A percentile compares a stretch with the other conserved stretches of the same genome.
These are phyloP conservation scores for Columba janthina DNA, from an alignment of 2,113 vertebrate species.

Conservation along the genomic window DNA sequence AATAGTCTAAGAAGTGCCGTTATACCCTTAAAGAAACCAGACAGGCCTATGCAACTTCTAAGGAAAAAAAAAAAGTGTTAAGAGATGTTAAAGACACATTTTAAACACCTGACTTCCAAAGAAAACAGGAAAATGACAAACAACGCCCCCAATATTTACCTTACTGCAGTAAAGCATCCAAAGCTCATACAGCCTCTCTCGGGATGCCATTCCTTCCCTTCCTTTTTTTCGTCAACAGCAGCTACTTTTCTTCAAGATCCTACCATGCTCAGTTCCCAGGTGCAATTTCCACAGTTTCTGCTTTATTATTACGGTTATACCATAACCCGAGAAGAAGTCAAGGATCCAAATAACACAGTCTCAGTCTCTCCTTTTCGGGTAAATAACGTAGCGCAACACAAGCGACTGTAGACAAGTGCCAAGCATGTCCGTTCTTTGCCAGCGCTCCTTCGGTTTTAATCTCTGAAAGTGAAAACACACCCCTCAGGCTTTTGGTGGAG, in stretches of 20 bases:
- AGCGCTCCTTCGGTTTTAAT: neutral
- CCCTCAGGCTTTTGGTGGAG: neutral
- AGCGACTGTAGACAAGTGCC: neutral
- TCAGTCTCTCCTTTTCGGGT: conserved; percentile 28
- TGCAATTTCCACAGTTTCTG: neutral
- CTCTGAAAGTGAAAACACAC: conserved; percentile 59
- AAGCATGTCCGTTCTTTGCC: conserved; percentile 39
- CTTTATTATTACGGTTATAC: conserved; percentile 6
- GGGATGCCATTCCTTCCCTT: conserved; percentile 89
- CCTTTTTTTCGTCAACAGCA: neutral
- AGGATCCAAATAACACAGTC: neutral
- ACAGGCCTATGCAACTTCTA: neutral
- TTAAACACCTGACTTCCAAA: neutral
- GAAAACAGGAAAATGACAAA: neutral
- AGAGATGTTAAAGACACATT: neutral
- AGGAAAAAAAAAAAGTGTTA: neutral
- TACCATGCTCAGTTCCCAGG: conserved; percentile 58
- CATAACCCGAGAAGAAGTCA: conserved; percentile 21
- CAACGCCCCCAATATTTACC: conserved; percentile 73
- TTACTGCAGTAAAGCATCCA: conserved; percentile 98
- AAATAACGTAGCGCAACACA: neutral
- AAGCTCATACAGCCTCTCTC: conserved; percentile 95
- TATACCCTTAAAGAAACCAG: neutral
- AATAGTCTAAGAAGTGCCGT: neutral
- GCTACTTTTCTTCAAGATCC: conserved; percentile 65